Evolutionary conservation across 2,888 invertebrate genomes (phyloP), one percentile per base, ranked within the genome.

Genomic region (Dryomyza anilis): DNA sequence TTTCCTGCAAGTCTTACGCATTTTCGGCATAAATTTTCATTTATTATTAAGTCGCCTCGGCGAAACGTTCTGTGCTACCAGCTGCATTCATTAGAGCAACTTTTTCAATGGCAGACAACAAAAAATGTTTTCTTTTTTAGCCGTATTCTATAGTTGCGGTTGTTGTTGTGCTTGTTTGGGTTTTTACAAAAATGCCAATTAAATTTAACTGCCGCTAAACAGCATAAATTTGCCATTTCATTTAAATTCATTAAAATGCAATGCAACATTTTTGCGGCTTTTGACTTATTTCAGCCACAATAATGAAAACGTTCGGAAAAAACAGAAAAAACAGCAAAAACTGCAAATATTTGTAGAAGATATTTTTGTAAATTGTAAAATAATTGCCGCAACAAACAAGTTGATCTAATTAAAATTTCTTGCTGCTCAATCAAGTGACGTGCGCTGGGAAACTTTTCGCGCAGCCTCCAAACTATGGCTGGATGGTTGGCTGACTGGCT

Each of bases 11-110:
- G 30, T 36, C 36, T 23, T 30, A 23, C 55, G 30, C 45, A 62
- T 65, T 60, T 65, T 60, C 55, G 33, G 63, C 39, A 64, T 48
- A 58, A 64, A 66, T 63, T 60, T 64, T 69, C 63, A 57, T 67
- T 58, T 57, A 53, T 53, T 52, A 58, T 60, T 14, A 12, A n/a
- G 21, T 23, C 25, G 21, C 19, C 25, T 55, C 16, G 1, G 16
- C 55, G 36, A 21, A 25, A 25, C 48, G 16, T n/a, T n/a, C 33
- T 3, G 23, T 21, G 30, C 33, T 55, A n/a, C 33, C 45, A 59
- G 33, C 58, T 59, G 52, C 39, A 61, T 61, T 43, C 43, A 61
- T 61, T 52, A 52, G 52, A 29, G 43, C n/a, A 27, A 50, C 25
- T 27, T 59, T 48, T 59, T 25, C 16, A 61, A 61, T 29, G 5